phyloP scores from a whole-genome alignment of 2,888 invertebrate genomes.

The Pseudococcus viburni region DNA sequence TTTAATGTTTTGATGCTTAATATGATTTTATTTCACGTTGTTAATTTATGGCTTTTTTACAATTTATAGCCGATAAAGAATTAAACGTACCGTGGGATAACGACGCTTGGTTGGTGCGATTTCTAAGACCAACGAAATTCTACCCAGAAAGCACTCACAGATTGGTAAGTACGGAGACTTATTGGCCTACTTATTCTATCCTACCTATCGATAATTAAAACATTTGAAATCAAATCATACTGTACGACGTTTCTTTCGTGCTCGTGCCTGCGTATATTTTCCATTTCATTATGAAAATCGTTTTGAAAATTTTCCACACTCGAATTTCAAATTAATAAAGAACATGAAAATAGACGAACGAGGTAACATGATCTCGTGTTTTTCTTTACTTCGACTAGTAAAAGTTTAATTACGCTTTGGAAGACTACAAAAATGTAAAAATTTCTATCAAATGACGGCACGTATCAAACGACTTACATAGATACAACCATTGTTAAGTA shows the following conservation, averaged over 20 bases:
- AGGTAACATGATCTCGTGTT: too few relatives aligned
- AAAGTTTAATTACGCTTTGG: neutral
- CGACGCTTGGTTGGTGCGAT: slow-evolving; percentile 83
- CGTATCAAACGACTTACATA: slow-evolving; percentile 14
- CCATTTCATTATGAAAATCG: neutral
- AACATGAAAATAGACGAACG: neutral
- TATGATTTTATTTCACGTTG: neutral
- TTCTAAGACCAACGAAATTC: slow-evolving; percentile 88
- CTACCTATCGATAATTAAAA: neutral
- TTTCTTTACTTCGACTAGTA: neutral
- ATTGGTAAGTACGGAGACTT: slow-evolving; percentile 75
- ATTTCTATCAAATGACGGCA: slow-evolving; percentile 12
- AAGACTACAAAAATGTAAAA: neutral
- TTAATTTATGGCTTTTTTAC: neutral
- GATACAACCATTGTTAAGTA: slow-evolving; percentile 28
- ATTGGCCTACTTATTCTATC: neutral
- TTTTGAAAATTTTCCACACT: neutral
- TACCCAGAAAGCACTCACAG: slow-evolving; percentile 86
- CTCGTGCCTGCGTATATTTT: neutral
- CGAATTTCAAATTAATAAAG: neutral
- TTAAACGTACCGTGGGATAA: slow-evolving; percentile 77
- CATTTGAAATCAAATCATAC: neutral
- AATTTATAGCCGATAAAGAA: slow-evolving; percentile 69
- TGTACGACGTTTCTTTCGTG: neutral
- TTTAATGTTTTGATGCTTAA: neutral